Evolutionary conservation across 2,888 invertebrate species (phyloP).

Genomic region (Lymantria dispar): DNA sequence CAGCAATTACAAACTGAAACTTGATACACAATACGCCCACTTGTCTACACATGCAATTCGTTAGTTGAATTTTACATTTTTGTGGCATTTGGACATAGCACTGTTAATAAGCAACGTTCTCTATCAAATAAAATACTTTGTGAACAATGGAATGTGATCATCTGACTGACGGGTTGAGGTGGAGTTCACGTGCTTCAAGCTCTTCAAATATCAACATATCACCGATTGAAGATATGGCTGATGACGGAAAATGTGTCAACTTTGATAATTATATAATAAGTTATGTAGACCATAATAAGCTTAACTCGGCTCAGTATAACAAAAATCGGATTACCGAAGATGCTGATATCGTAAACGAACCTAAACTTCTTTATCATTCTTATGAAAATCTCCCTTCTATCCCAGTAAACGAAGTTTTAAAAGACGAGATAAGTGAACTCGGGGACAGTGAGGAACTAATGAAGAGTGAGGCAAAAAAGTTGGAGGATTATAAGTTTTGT

Average conservation of each 20-base stretch:
- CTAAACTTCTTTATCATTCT: conserved; percentile 52
- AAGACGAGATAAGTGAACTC: conserved; percentile 59
- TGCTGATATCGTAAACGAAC: conserved; percentile 35
- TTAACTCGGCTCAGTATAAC: conserved; percentile 38
- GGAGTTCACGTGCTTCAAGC: conserved; percentile 52
- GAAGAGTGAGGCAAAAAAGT: conserved; percentile 66
- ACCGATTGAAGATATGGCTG: conserved; percentile 44
- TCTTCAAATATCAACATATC: conserved; percentile 40
- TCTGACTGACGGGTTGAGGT: conserved; percentile 52
- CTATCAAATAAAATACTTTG: conserved; percentile 30
- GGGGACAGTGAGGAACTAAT: conserved; percentile 60
- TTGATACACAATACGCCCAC: conserved; percentile 65
- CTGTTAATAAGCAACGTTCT: conserved; percentile 34
- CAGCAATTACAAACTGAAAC: conserved; percentile 59
- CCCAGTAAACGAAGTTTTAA: conserved; percentile 60
- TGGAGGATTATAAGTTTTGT: conserved; percentile 72
- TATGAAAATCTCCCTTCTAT: conserved; percentile 69
- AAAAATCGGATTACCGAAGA: conserved; percentile 40
- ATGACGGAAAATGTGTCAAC: conserved; percentile 41
- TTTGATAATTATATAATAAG: conserved; percentile 63
- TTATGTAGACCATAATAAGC: conserved; percentile 60
- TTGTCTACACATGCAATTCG: conserved; percentile 41
- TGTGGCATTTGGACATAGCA: conserved; percentile 32
- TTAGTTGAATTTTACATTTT: conserved; percentile 38
- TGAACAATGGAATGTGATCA: conserved; percentile 66